These are phyloP conservation scores for Leptothorax acervorum DNA, from an alignment of 2,888 invertebrate species.

Conservation along the genomic window DNA sequence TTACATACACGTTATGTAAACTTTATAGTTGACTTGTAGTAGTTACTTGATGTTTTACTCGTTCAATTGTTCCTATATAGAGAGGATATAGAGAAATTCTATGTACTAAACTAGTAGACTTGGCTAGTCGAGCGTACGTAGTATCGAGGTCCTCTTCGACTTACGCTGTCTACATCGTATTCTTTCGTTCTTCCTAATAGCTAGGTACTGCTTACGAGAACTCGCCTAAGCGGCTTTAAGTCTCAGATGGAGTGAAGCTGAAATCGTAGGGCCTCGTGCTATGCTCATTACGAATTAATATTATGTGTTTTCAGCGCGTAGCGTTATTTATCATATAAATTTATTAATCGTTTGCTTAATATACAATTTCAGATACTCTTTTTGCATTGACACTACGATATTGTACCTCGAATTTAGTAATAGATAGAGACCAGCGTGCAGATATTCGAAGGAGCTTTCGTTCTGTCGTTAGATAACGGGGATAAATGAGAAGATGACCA, in stretches of 20 bases:
- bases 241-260: neutral
- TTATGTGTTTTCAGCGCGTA: conserved; percentile 31
- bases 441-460: conserved; percentile 20
- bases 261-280: conserved; percentile 23
- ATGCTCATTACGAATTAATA: conserved; percentile 24
- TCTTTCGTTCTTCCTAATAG: conserved; percentile 37
- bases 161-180: neutral
- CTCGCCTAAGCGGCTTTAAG: conserved; percentile 13
- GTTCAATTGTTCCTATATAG: conserved; percentile 48
- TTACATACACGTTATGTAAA: conserved; percentile 23
- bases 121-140: conserved; percentile 42
- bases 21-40: conserved; percentile 31
- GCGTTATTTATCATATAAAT: conserved; percentile 35
- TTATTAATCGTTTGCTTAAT: conserved; percentile 31
- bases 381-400: conserved; percentile 17
- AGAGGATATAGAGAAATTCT: conserved; percentile 27
- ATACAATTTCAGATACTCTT: conserved; percentile 17
- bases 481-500: neutral
- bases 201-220: conserved; percentile 6
- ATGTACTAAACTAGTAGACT: neutral
- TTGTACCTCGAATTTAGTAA: conserved; percentile 33
- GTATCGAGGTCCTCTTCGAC: conserved; percentile 18
- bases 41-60: conserved; percentile 39
- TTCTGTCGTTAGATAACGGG: conserved; percentile 6
- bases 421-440: conserved; percentile 31